phyloP scores from a whole-genome alignment of 2,888 invertebrate genomes.

The Epistrophe grossulariae region DNA sequence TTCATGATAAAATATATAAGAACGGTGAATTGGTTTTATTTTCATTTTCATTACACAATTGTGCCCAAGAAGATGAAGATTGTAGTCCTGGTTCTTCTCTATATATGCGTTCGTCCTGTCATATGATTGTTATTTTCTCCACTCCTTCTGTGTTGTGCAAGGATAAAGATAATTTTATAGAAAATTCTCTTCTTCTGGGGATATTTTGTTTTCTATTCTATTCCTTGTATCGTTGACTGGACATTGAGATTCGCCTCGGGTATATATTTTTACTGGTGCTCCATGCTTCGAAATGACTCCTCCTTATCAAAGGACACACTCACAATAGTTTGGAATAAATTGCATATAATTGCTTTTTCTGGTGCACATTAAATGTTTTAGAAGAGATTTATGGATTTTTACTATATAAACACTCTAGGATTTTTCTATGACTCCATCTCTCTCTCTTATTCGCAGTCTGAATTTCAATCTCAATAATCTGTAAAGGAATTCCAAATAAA shows the following conservation, averaged over 20 bases:
- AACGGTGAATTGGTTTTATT: constrained; percentile 50
- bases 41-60: constrained; percentile 71
- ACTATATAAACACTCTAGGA: constrained; percentile 45
- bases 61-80: constrained; percentile 31
- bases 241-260: constrained; percentile 78
- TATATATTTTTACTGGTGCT: constrained; percentile 56
- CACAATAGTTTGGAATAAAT: constrained; percentile 79
- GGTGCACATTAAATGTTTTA: constrained; percentile 80
- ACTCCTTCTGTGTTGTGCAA: constrained; percentile 8
- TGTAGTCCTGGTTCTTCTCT: constrained; percentile 35
- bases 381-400: constrained; percentile 80
- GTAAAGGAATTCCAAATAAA: constrained; percentile 50
- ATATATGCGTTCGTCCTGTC: neutral
- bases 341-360: constrained; percentile 82
- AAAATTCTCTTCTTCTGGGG: constrained; percentile 27
- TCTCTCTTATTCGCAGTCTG: neutral
- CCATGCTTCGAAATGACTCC: constrained; percentile 30
- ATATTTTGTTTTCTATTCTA: constrained; percentile 35
- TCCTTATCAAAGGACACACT: constrained; percentile 62
- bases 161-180: constrained; percentile 66
- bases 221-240: constrained; percentile 77
- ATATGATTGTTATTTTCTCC: constrained; percentile 29
- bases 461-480: constrained; percentile 11
- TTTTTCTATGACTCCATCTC: constrained; percentile 33
- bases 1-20: constrained; percentile 12